phyloP scores from a whole-genome alignment of 2,113 vertebrate genomes.

The Reinhardtius hippoglossoides region DNA sequence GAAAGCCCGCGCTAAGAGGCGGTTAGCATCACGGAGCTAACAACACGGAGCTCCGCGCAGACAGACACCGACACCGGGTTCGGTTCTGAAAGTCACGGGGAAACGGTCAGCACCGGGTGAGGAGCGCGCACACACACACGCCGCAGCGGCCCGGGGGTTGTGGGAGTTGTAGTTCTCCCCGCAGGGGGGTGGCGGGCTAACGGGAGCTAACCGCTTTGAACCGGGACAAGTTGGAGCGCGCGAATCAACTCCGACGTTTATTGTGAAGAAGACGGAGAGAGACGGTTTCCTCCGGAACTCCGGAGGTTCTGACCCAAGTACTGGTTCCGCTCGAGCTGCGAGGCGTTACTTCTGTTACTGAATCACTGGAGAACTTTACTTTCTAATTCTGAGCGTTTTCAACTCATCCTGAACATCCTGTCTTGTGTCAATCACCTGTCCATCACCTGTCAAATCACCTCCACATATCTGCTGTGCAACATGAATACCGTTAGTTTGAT shows the following conservation, averaged over 20 bases:
- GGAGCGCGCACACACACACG: neutral
- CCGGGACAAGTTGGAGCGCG: conserved; percentile 40
- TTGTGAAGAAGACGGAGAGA: neutral
- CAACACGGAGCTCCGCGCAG: neutral
- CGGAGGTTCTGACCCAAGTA: no score
- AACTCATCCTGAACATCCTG: no score
- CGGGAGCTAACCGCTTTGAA: neutral
- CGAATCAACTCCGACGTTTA: conserved; percentile 11
- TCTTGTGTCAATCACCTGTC: no score
- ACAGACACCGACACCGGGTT: neutral
- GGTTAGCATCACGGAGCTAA: conserved; percentile 10
- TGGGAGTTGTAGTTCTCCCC: neutral
- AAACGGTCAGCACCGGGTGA: neutral
- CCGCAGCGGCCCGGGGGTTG: fast-evolving
- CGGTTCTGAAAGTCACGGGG: neutral
- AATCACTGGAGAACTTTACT: no score
- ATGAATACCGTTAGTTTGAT: no score
- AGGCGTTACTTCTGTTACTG: no score
- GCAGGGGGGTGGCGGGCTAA: neutral
- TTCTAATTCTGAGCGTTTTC: no score
- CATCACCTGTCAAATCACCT: no score
- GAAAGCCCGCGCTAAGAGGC: conserved; percentile 14
- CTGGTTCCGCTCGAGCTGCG: no score
- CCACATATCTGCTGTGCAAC: no score
- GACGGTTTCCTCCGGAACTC: neutral